Evolutionary conservation across 2,888 invertebrate species (phyloP).

Genomic region (Leptinotarsa haldemani): DNA sequence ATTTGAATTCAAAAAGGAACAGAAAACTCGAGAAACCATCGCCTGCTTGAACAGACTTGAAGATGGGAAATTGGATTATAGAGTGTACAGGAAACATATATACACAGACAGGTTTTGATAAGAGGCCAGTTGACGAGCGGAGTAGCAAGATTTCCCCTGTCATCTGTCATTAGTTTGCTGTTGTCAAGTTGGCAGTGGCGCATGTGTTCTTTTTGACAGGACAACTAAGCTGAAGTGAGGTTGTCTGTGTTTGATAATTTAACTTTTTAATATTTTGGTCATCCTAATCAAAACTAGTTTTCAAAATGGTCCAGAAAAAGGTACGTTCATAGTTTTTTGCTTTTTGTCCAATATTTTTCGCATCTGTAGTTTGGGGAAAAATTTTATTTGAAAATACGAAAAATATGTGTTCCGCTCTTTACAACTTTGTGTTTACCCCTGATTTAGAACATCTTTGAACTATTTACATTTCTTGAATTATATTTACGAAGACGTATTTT

Average conservation of each 20-base stretch:
- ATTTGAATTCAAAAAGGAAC: no score
- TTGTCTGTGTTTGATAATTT: conserved; percentile 33
- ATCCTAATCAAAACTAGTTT: conserved; percentile 43
- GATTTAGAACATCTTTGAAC: not conserved
- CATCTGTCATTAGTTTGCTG: no score
- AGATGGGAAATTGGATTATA: no score
- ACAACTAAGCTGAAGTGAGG: conserved; percentile 31
- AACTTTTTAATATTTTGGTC: conserved; percentile 45
- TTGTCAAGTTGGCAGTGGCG: not conserved
- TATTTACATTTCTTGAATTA: not conserved
- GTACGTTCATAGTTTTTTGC: conserved; percentile 46
- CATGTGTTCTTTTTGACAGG: conserved; percentile 38
- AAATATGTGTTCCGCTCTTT: not conserved
- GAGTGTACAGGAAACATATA: no score
- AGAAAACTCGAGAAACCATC: no score
- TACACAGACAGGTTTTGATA: no score
- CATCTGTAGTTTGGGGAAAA: conserved; percentile 14
- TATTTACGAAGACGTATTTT: not conserved
- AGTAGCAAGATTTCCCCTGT: no score
- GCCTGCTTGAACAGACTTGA: no score
- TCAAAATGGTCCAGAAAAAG: conserved; percentile 62
- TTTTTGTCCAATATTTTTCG: conserved; percentile 21
- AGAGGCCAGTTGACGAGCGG: no score
- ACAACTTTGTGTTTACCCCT: conserved; percentile 21
- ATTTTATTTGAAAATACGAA: not conserved